These are phyloP conservation scores for Takifugu flavidus DNA, from an alignment of 2,113 vertebrate species.

Conservation along the genomic window DNA sequence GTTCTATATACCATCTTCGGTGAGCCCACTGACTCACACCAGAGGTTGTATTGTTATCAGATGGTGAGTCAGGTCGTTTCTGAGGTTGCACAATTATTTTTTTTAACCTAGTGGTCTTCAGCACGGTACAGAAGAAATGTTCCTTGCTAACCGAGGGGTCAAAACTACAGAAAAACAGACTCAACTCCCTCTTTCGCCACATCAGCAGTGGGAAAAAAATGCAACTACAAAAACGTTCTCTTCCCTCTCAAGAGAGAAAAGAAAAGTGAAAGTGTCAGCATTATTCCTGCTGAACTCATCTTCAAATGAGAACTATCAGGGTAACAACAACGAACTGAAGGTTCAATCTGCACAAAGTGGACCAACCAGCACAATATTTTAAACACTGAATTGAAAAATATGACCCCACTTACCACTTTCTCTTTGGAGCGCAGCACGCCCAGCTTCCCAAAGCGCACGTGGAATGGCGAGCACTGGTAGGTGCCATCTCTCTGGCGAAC, in stretches of 20 bases:
- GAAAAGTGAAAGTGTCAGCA: slow-evolving; percentile 19
- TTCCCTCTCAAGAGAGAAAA: slow-evolving; percentile 5
- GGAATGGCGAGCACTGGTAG: slow-evolving; percentile 94
- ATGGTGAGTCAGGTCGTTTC: background rate
- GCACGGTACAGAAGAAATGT: no score
- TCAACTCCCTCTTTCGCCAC: background rate
- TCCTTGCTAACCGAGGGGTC: background rate
- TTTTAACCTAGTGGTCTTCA: background rate
- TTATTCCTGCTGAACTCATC: background rate
- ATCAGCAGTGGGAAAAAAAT: slow-evolving; percentile 1
- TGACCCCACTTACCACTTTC: slow-evolving; percentile 87
- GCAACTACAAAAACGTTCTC: slow-evolving; percentile 1
- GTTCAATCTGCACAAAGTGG: no score
- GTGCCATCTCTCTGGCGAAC: slow-evolving; percentile 90
- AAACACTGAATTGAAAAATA: no score
- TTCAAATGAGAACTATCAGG: no score
- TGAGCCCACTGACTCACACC: no score
- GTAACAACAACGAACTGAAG: no score
- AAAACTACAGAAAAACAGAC: background rate
- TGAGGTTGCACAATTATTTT: no score
- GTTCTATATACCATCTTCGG: background rate
- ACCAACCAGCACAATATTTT: no score
- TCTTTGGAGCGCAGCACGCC: slow-evolving; percentile 95
- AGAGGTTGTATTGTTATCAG: background rate
- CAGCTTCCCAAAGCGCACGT: slow-evolving; percentile 95